These are phyloP conservation scores for Ceratina australensis DNA, from an alignment of 1,140 invertebrate species.

Conservation along the genomic window DNA sequence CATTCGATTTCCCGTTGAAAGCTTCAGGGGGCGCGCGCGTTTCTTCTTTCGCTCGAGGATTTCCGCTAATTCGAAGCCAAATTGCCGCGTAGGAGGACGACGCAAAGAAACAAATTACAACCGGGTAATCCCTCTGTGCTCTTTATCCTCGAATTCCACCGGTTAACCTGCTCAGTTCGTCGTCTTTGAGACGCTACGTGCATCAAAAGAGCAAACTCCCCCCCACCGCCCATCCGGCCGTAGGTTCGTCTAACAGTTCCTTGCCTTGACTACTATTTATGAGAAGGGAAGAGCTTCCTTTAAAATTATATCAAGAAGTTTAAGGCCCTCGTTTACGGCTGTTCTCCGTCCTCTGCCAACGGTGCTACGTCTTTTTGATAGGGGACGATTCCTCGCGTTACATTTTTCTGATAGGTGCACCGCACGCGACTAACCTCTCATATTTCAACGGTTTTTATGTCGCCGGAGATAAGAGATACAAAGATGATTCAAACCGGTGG, in stretches of 20 bases:
- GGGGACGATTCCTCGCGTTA: no score
- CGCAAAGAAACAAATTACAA: slow-evolving; percentile 16
- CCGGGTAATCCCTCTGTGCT: neutral
- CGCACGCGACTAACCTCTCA: no score
- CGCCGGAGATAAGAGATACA: no score
- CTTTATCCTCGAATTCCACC: neutral
- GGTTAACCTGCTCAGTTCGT: neutral
- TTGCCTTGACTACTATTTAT: neutral
- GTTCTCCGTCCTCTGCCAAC: no score
- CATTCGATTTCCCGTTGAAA: no score
- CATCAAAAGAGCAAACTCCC: neutral
- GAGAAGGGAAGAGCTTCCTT: neutral
- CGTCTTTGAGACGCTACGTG: neutral
- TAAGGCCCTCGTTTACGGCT: no score
- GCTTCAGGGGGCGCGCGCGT: neutral
- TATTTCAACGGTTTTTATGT: no score
- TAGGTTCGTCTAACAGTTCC: neutral
- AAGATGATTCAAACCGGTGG: no score
- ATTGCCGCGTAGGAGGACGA: neutral
- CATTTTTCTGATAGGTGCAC: no score
- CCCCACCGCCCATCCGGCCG: no score
- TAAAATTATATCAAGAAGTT: neutral
- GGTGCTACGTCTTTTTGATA: no score
- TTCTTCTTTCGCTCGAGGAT: neutral
- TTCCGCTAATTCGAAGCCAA: slow-evolving; percentile 14